phyloP scores from a whole-genome alignment of 2,888 invertebrate species.

The Thymelicus acteon region DNA sequence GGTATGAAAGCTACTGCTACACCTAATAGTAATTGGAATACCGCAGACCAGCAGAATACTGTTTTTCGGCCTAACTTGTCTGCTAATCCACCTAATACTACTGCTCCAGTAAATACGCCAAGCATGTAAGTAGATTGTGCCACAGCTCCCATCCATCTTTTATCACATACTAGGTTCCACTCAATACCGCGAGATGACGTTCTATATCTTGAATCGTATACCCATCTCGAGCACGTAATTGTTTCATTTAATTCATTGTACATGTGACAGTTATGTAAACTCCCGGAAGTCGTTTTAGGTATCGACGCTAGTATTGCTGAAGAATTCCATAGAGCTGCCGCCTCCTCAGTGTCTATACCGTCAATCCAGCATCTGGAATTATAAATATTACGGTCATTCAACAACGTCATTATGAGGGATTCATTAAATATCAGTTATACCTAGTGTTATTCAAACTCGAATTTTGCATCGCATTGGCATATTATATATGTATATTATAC shows the following conservation, averaged over 20 bases:
- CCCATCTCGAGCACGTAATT: slow-evolving; percentile 81
- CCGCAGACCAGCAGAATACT: slow-evolving; percentile 92
- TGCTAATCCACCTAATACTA: slow-evolving; percentile 91
- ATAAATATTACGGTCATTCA: background rate
- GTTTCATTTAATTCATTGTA: slow-evolving; percentile 66
- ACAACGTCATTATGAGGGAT: background rate
- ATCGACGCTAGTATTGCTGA: slow-evolving; percentile 82
- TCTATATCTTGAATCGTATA: slow-evolving; percentile 90
- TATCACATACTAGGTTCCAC: slow-evolving; percentile 92
- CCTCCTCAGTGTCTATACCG: slow-evolving; percentile 84
- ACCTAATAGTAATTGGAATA: slow-evolving; percentile 89
- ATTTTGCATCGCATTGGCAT: no score
- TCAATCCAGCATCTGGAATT: slow-evolving; percentile 86
- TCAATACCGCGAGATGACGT: slow-evolving; percentile 90
- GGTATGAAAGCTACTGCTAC: slow-evolving; percentile 91
- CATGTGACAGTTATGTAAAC: slow-evolving; percentile 86
- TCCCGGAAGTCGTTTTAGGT: slow-evolving; percentile 80
- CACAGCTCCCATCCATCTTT: slow-evolving; percentile 92
- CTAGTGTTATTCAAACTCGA: no score
- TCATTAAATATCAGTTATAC: no score
- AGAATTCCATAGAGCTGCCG: slow-evolving; percentile 84
- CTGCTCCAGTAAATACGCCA: slow-evolving; percentile 93
- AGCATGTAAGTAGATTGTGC: slow-evolving; percentile 93
- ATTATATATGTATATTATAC: no score
- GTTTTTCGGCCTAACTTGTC: slow-evolving; percentile 93